Conservation (phyloP, 2,797 vertebrate species). For the Amniataba percoides region DNA sequence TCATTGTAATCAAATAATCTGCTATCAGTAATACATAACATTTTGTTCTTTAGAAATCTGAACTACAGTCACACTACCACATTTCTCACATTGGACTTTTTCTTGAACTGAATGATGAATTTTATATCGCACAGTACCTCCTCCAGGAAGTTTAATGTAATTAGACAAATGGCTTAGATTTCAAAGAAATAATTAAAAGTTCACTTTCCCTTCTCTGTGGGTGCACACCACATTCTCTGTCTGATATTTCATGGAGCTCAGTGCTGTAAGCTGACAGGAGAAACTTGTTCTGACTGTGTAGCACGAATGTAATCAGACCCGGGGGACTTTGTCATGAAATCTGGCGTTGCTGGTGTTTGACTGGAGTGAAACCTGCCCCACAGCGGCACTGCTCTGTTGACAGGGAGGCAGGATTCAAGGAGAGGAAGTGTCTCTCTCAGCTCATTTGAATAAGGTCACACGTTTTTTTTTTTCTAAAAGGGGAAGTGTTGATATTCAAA, state of each 20-base stretch:
- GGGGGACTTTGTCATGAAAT: conserved; percentile 18
- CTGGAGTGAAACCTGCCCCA: conserved; percentile 27
- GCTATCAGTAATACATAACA: neutral
- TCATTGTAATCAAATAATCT: neutral
- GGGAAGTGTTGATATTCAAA: conserved; percentile 74
- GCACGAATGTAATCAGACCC: conserved; percentile 26
- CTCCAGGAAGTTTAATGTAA: neutral
- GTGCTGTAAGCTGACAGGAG: conserved; percentile 6
- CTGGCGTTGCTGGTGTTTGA: conserved; percentile 8
- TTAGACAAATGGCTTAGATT: neutral
- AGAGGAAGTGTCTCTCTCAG: conserved; percentile 60
- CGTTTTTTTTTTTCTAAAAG: conserved; percentile 59
- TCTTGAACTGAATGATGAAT: neutral
- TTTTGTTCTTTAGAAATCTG: neutral
- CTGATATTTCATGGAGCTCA: conserved; percentile 5
- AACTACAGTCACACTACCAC: too few relatives aligned
- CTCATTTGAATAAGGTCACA: conserved; percentile 63
- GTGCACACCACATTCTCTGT: neutral
- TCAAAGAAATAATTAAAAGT: neutral
- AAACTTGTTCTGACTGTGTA: conserved; percentile 17
- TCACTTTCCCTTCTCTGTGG: neutral
- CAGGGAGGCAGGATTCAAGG: conserved; percentile 31
- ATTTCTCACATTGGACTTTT: neutral
- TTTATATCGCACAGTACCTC: too few relatives aligned
- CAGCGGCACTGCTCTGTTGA: conserved; percentile 6